phyloP scores from a whole-genome alignment of 2,797 vertebrate species.

The Vireo griseus region DNA sequence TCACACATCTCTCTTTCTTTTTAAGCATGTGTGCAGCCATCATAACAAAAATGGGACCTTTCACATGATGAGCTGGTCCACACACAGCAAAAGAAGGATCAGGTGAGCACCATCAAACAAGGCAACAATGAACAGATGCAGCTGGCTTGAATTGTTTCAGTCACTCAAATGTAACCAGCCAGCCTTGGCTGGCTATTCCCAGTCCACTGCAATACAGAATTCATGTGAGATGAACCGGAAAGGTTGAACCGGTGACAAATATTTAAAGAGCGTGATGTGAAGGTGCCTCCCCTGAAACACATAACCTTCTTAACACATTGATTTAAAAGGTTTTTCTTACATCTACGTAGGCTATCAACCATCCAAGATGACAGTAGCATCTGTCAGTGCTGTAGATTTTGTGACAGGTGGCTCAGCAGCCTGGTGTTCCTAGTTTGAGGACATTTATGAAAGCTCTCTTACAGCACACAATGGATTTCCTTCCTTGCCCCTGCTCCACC shows the following conservation, averaged over 20 bases:
- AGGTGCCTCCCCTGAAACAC: neutral
- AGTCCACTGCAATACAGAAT: neutral
- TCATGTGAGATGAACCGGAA: neutral
- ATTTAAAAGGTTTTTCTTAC: neutral
- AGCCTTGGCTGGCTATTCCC: slow-evolving; percentile 8
- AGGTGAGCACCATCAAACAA: neutral
- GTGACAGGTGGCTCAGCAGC: neutral
- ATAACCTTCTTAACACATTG: neutral
- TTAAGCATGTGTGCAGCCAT: rapidly evolving
- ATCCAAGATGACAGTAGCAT: neutral
- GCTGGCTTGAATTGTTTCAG: neutral
- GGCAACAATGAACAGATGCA: neutral
- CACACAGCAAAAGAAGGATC: neutral
- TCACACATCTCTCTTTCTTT: neutral
- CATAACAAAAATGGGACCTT: neutral
- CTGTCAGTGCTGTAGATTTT: neutral
- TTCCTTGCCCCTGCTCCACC: neutral
- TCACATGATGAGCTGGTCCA: neutral
- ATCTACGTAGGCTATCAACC: neutral
- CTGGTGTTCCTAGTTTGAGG: neutral
- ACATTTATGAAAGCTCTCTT: neutral
- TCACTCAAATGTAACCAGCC: neutral
- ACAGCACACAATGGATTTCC: neutral
- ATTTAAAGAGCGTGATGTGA: neutral
- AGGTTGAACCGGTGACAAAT: neutral